These are phyloP conservation scores for Entomobrya proxima DNA, from an alignment of 2,888 invertebrate genomes.

Conservation along the genomic window DNA sequence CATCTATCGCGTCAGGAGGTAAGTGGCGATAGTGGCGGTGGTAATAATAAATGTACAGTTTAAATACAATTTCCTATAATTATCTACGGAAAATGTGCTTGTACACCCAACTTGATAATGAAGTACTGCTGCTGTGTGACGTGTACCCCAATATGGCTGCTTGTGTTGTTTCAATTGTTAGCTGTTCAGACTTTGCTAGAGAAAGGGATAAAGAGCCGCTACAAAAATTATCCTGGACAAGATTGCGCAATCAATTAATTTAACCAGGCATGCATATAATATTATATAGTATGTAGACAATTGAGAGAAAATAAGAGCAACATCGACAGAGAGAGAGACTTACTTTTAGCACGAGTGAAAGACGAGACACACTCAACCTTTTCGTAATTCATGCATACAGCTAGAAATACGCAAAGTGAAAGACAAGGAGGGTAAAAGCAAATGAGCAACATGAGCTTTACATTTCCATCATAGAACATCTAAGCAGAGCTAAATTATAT, in stretches of 20 bases:
- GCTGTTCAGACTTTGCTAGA: neutral
- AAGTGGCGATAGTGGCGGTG: neutral
- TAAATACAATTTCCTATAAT: slow-evolving; percentile 43
- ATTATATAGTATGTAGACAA: slow-evolving; percentile 13
- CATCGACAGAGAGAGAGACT: neutral
- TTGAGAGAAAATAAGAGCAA: neutral
- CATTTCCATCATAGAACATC: slow-evolving; percentile 57
- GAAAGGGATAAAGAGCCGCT: neutral
- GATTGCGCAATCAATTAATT: slow-evolving; percentile 66
- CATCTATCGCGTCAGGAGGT: slow-evolving; percentile 14
- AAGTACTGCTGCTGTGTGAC: neutral
- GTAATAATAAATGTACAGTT: slow-evolving; percentile 47
- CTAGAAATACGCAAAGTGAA: slow-evolving; percentile 8
- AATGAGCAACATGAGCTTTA: slow-evolving; percentile 64
- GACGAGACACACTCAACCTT: slow-evolving; percentile 5
- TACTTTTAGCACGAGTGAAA: neutral
- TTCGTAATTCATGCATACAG: slow-evolving; percentile 13
- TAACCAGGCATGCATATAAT: slow-evolving; percentile 40
- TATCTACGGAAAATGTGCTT: slow-evolving; percentile 16
- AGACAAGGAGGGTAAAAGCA: slow-evolving; percentile 45
- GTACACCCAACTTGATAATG: slow-evolving; percentile 21
- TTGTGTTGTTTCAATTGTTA: neutral
- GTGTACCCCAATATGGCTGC: slow-evolving; percentile 9
- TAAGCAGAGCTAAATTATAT: slow-evolving; percentile 62
- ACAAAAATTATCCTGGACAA: slow-evolving; percentile 50